A percentile compares a stretch with the other conserved stretches of the same genome.
These are phyloP conservation scores for Scaptomyza cyrtandrae DNA, from an alignment of 2,888 invertebrate genomes.

Conservation along the genomic window DNA sequence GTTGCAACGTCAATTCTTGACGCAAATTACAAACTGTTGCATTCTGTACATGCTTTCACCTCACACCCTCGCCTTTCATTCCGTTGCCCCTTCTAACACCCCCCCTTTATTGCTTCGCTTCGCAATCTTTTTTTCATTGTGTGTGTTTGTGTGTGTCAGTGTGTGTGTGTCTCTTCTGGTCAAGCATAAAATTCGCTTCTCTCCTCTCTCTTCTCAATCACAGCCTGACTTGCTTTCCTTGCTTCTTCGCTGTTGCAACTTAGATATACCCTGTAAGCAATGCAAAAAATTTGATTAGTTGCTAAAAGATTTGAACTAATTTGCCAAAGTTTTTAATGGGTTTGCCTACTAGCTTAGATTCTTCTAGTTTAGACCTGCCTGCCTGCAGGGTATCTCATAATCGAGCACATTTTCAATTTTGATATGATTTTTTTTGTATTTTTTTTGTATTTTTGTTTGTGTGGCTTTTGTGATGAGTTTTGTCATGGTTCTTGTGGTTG, in stretches of 20 bases:
- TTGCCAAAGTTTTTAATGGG: no score
- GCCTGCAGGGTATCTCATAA: no score
- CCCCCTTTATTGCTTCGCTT: not conserved
- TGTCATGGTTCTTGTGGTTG: slow-evolving; percentile 8
- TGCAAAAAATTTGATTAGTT: no score
- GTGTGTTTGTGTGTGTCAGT: not conserved
- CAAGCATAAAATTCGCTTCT: not conserved
- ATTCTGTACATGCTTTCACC: slow-evolving; percentile 6
- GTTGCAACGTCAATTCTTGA: slow-evolving; percentile 26
- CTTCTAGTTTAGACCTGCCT: no score
- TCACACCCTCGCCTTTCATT: not conserved
- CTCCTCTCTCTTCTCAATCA: not conserved
- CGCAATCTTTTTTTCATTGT: not conserved
- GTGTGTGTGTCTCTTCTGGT: not conserved
- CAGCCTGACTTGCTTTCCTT: not conserved
- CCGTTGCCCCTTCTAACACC: not conserved
- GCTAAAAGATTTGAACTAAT: no score
- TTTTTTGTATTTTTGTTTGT: no score
- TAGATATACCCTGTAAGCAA: no score
- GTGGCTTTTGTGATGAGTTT: slow-evolving; percentile 10
- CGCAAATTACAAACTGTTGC: slow-evolving; percentile 58
- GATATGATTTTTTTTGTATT: no score
- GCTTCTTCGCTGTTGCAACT: not conserved
- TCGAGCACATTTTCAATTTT: no score
- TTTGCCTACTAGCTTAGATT: no score